These are phyloP conservation scores for Eristalinus aeneus DNA, from an alignment of 2,888 invertebrate genomes.

Conservation along the genomic window DNA sequence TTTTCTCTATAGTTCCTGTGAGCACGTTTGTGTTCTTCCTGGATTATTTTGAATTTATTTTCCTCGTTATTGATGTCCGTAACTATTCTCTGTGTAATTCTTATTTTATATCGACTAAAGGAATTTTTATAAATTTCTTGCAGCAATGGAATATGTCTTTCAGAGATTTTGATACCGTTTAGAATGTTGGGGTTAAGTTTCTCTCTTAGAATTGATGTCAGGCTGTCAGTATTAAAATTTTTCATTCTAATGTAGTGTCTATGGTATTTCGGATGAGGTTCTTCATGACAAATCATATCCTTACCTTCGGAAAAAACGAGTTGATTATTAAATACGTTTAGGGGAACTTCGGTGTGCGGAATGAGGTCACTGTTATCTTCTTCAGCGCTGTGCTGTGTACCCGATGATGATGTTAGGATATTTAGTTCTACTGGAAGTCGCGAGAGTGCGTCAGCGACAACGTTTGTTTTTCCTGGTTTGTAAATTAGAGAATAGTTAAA, in stretches of 20 bases:
- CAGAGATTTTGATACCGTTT: constrained; percentile 40
- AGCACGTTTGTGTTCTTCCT: constrained; percentile 12
- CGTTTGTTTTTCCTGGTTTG: background rate
- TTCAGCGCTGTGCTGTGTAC: constrained; percentile 27
- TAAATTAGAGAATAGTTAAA: no score
- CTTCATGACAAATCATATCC: constrained; percentile 24
- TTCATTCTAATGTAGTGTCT: constrained; percentile 24
- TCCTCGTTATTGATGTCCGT: constrained; percentile 33
- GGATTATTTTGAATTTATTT: constrained; percentile 23
- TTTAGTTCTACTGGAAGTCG: background rate
- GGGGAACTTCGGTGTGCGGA: constrained; percentile 30
- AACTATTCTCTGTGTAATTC: constrained; percentile 34
- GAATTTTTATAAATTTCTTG: constrained; percentile 14
- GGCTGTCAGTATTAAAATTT: background rate
- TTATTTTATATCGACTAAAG: background rate
- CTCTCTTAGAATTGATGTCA: constrained; percentile 3
- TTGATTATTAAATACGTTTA: constrained; percentile 54
- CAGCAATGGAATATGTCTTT: constrained; percentile 35
- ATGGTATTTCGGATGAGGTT: constrained; percentile 31
- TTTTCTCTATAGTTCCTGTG: constrained; percentile 11
- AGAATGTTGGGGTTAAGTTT: constrained; percentile 24
- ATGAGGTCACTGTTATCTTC: constrained; percentile 26
- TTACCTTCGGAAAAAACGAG: constrained; percentile 33
- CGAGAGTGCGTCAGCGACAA: background rate
- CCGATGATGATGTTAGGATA: constrained; percentile 6